phyloP scores from a whole-genome alignment of 92 coral and sea anemone species.

The Epizoanthus stellaris region DNA sequence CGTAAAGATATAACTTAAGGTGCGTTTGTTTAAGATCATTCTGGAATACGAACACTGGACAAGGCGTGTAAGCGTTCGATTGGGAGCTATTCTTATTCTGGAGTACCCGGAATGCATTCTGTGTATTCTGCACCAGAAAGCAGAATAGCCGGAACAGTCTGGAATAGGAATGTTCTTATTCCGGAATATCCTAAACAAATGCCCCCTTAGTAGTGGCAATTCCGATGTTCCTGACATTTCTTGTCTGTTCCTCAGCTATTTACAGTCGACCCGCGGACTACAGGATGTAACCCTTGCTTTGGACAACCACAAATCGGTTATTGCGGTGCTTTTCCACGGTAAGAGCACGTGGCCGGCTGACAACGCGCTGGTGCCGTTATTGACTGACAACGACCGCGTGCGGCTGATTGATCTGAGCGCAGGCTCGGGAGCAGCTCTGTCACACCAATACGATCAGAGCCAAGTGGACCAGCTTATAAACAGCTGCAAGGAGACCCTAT shows the following conservation, averaged over 20 bases:
- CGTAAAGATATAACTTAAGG: too few relatives aligned
- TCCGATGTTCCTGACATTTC: neutral
- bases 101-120: too few relatives aligned
- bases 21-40: too few relatives aligned
- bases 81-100: too few relatives aligned
- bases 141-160: too few relatives aligned
- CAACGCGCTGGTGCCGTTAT: constrained; percentile 61
- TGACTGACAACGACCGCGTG: constrained; percentile 66
- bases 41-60: too few relatives aligned
- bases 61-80: too few relatives aligned
- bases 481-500: constrained; percentile 78
- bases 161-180: too few relatives aligned
- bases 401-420: constrained; percentile 82
- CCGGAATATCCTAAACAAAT: too few relatives aligned
- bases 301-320: constrained; percentile 73
- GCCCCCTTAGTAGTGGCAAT: too few relatives aligned
- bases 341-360: constrained; percentile 66
- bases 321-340: constrained; percentile 82
- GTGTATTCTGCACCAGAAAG: too few relatives aligned
- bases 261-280: constrained; percentile 71
- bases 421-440: constrained; percentile 86
- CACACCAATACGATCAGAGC: constrained; percentile 87
- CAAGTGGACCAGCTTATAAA: constrained; percentile 74
- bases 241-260: constrained; percentile 61
- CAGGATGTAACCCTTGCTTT: constrained; percentile 79